Percentiles rank a stretch among this genome's conserved stretches.
Conservation (phyloP, 1,140 invertebrate species). For the Papilio machaon region DNA sequence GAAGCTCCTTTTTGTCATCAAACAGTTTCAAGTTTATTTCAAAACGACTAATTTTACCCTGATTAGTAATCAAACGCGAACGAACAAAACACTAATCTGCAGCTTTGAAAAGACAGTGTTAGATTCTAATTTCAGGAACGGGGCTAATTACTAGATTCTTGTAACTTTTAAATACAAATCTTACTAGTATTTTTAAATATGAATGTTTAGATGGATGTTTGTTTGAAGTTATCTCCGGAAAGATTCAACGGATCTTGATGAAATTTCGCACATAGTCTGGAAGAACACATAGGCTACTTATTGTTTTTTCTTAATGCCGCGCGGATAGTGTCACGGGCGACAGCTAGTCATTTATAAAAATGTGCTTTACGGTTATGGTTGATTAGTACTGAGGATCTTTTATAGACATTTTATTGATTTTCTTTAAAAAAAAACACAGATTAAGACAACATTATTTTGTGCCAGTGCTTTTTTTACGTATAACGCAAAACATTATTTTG, state of each 20-base stretch:
- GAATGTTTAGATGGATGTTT: no score
- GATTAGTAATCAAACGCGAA: not conserved
- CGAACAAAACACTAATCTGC: not conserved
- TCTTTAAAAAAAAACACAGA: not conserved
- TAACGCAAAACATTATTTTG: no score
- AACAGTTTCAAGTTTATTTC: not conserved
- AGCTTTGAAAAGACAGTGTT: not conserved
- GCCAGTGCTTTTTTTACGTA: no score
- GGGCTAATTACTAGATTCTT: not conserved
- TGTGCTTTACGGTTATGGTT: not conserved
- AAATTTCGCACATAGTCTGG: no score
- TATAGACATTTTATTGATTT: not conserved
- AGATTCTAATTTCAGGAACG: not conserved
- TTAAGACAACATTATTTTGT: not conserved
- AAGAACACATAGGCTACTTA: no score
- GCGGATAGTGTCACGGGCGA: no score
- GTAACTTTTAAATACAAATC: not conserved
- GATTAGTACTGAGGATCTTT: not conserved
- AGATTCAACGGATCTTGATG: no score
- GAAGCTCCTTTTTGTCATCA: not conserved
- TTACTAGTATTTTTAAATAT: no score
- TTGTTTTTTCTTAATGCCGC: no score
- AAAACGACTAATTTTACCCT: not conserved
- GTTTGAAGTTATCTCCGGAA: no score
- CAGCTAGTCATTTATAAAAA: no score